Evolutionary conservation across 2,888 invertebrate genomes (phyloP), one percentile per base, ranked within the genome.

Genomic region (Pachydiplax longipennis): DNA sequence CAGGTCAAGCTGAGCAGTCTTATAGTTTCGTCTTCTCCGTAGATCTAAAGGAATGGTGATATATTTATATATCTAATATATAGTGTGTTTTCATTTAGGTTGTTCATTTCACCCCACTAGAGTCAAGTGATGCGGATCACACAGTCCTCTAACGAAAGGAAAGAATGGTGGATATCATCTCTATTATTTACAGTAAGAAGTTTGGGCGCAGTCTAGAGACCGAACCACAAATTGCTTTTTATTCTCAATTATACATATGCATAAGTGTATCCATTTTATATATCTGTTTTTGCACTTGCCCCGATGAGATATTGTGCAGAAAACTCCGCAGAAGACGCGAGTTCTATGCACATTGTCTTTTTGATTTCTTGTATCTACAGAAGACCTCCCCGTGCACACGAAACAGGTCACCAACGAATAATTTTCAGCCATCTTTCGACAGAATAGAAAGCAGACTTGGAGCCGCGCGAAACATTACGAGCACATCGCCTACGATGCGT

Each of bases 1-100:
- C 87, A 87, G 87, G 87, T 87, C 87, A 87, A 87, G 87, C 87
- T 87, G 87, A 87, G 87, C 87, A 87, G 87, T 87, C 87, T 87
- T 87, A 87, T 87, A 61, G 87, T 87, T 87, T 87, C 87, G 40
- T 87, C 87, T n/a, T 87, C 87, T 87, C 87, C 87, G 61, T 87
- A 87, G 40, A 87, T 87, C 87, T 87, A 87, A 87, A 87, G 87
- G 87, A 87, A 87, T 87, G 87, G 87, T 87, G 87, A 87, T 87
- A 87, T 87, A 65, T 87, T 87, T 81, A 81, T 81, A 40, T 87
- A 65, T 37, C 87, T 87, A 87, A 87, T 87, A 87, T 83, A 83
- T 83, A 87, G 65, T 61, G 87, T 87, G 87, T n/a, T 87, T 87
- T 87, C 37, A 87, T 87, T 35, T 40, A 87, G 58, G 87, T 37